Percentiles rank a stretch among this genome's conserved stretches.
phyloP scores from a whole-genome alignment of 30 jellyfish, hydroid and myxozoan species.

The Aurelia coerulea region DNA sequence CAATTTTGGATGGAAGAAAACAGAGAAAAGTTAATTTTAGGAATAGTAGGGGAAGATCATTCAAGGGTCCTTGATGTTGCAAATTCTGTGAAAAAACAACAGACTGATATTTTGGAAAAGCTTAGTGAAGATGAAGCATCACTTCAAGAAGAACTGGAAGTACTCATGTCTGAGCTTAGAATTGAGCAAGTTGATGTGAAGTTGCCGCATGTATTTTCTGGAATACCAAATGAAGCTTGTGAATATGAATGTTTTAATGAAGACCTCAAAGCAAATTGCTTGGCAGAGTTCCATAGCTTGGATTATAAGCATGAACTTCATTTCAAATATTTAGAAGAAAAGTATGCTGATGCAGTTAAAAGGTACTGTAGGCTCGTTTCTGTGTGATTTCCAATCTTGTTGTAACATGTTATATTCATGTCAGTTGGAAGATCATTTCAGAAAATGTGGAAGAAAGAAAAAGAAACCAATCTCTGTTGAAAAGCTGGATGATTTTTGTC shows the following conservation, averaged over 20 bases:
- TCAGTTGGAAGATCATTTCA: too few species aligned
- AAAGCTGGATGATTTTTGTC: too few species aligned
- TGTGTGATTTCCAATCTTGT: too few species aligned
- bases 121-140: slow-evolving; percentile 61
- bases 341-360: slow-evolving; percentile 53
- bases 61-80: slow-evolving; percentile 38
- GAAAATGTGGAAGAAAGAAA: too few species aligned
- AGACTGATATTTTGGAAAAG: slow-evolving; percentile 29
- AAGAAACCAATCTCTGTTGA: too few species aligned
- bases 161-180: slow-evolving; percentile 40
- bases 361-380: slow-evolving; percentile 39
- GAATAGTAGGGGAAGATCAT: slow-evolving; percentile 64
- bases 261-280: slow-evolving; percentile 40
- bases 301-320: slow-evolving; percentile 70
- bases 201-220: slow-evolving; percentile 68
- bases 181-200: slow-evolving; percentile 60
- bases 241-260: slow-evolving; percentile 72
- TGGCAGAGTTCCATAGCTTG: slow-evolving; percentile 61
- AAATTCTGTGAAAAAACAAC: slow-evolving; percentile 82
- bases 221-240: slow-evolving; percentile 62
- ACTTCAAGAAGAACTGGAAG: slow-evolving; percentile 41
- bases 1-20: slow-evolving; percentile 75
- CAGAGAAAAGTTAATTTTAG: slow-evolving; percentile 54
- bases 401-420: too few species aligned
- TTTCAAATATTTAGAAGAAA: slow-evolving; percentile 66